Percentiles rank a stretch among this genome's conserved stretches.
phyloP scores from a whole-genome alignment of 2,888 invertebrate species.

The Drosophila meridionalis region DNA sequence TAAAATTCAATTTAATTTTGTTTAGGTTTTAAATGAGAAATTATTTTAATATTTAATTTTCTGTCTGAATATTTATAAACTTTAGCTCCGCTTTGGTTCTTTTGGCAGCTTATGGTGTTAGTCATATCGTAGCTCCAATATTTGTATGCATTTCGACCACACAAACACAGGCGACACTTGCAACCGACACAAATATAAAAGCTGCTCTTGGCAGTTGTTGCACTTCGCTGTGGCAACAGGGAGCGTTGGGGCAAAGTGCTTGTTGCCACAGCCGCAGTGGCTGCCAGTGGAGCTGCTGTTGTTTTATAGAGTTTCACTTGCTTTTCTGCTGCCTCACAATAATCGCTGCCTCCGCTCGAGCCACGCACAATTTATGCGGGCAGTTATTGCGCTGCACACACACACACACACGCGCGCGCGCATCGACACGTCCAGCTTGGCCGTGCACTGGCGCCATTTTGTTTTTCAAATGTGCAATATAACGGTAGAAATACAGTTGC shows the following conservation, averaged over 20 bases:
- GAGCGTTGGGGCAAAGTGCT: constrained; percentile 12
- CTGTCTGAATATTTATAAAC: not conserved
- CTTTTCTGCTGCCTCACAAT: constrained; percentile 37
- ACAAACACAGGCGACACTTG: constrained; percentile 18
- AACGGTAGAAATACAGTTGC: constrained; percentile 30
- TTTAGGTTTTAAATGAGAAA: no score
- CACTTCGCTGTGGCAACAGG: constrained; percentile 27
- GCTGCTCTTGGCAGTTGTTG: constrained; percentile 38
- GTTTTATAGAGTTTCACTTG: constrained; percentile 36
- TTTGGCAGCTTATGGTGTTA: constrained; percentile 2
- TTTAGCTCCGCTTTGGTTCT: not conserved
- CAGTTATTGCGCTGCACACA: constrained; percentile 49
- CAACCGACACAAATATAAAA: constrained; percentile 43
- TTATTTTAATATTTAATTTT: not conserved
- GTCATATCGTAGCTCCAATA: constrained; percentile 42
- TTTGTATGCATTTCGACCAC: constrained; percentile 39
- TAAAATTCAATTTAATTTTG: not conserved
- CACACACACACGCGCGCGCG: constrained; percentile 7
- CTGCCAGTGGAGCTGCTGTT: constrained; percentile 30
- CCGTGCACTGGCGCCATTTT: constrained; percentile 47
- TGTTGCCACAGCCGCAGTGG: constrained; percentile 28
- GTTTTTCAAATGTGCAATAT: constrained; percentile 37
- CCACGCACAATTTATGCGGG: constrained; percentile 50
- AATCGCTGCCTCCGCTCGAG: constrained; percentile 30
- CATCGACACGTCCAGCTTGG: constrained; percentile 8